Evolutionary conservation across 2,113 vertebrate species (phyloP).

Genomic region (Shinisaurus crocodilurus): DNA sequence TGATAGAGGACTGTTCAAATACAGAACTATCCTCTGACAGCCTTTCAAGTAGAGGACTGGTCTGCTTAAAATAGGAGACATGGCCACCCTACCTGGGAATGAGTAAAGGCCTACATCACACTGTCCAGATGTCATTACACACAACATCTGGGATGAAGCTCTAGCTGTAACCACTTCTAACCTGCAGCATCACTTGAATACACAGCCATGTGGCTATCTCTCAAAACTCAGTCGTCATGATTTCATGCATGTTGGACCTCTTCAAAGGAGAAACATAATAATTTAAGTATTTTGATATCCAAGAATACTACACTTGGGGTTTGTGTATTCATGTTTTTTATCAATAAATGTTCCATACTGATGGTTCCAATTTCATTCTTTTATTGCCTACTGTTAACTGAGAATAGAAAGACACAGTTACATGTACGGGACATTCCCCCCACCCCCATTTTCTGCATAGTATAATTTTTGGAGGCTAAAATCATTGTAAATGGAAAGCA

Average conservation of each 20-base stretch:
- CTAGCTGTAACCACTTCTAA: not conserved
- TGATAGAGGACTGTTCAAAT: too few species aligned
- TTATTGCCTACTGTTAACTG: conserved; percentile 14
- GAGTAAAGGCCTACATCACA: not conserved
- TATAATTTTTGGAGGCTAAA: conserved; percentile 1
- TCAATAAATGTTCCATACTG: conserved; percentile 45
- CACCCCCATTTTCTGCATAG: conserved; percentile 11
- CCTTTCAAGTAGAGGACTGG: not conserved
- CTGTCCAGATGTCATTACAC: not conserved
- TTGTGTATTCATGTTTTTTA: conserved; percentile 55
- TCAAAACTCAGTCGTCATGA: not conserved
- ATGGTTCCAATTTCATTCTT: conserved; percentile 45
- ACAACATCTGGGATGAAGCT: not conserved
- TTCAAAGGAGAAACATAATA: conserved; percentile 43
- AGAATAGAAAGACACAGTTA: conserved; percentile 37
- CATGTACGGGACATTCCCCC: conserved; percentile 6
- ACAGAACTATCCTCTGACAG: too few species aligned
- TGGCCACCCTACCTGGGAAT: not conserved
- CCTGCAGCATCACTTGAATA: not conserved
- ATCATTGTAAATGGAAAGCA: conserved; percentile 40
- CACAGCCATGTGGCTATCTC: not conserved
- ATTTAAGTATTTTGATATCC: conserved; percentile 57
- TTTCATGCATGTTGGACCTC: conserved; percentile 31
- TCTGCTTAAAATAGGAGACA: not conserved
- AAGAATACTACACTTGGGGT: conserved; percentile 9